A percentile compares a stretch with the other conserved stretches of the same genome.
These are phyloP conservation scores for Allygus modestus DNA, from an alignment of 2,888 invertebrate species.

Conservation along the genomic window DNA sequence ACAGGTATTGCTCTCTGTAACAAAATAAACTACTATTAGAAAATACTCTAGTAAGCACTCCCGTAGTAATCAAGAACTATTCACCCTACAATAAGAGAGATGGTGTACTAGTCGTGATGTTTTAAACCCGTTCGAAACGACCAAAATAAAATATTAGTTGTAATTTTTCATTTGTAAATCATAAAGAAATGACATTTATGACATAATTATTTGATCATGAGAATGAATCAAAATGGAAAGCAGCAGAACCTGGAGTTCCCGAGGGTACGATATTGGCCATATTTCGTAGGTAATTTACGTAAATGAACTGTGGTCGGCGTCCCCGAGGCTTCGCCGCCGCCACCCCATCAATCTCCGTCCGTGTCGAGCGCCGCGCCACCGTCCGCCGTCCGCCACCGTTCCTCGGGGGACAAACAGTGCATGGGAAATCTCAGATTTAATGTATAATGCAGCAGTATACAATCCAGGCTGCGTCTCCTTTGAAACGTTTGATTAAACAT, in stretches of 20 bases:
- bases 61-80: no score
- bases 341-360: conserved; percentile 40
- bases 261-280: conserved; percentile 44
- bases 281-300: conserved; percentile 52
- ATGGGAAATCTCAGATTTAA: no score
- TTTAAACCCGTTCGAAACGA: not conserved
- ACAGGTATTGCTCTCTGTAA: conserved; percentile 91
- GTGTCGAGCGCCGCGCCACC: not conserved
- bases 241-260: not conserved
- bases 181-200: conserved; percentile 25
- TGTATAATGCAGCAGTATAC: no score
- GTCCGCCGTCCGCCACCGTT: not conserved
- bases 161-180: conserved; percentile 22
- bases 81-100: no score
- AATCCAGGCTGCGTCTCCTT: no score
- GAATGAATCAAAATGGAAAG: conserved; percentile 52
- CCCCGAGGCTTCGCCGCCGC: conserved; percentile 31
- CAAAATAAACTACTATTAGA: conserved; percentile 72
- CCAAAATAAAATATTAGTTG: conserved; percentile 2
- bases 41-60: not conserved
- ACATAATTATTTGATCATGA: conserved; percentile 53
- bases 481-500: no score
- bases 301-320: conserved; percentile 40
- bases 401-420: no score
- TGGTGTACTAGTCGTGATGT: no score